Evolutionary conservation across 2,888 invertebrate genomes (phyloP), one percentile per base, ranked within the genome.

Genomic region (Diadromus collaris): DNA sequence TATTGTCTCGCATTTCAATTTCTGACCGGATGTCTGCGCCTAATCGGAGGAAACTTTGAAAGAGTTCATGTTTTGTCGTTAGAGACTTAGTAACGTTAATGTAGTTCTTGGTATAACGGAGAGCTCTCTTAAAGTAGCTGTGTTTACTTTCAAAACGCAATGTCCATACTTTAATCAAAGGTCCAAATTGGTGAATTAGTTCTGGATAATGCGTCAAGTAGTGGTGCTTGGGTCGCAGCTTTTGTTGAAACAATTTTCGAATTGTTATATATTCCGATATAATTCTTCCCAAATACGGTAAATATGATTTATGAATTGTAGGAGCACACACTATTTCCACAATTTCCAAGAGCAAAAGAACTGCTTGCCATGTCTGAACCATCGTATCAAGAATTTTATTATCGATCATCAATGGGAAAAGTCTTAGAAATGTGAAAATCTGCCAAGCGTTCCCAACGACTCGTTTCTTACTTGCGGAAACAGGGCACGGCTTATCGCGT

Each of bases 101-200:
- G 48, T 79, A 84, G 75, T 85, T 85, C 46, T 73, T 77, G 0
- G 32, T 16, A 21, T 46, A 67, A 56, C 74, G 48, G 2, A 78
- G 41, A 32, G 73, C 60, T 73, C 73, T 58, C 76, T 85, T 84
- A 29, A 85, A 82, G 75, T 80, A 84, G 7, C 71, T 44, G 58
- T 85, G 84, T 68, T 85, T 84, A 32, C 82, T 82, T 61, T 84
- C 84, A 67, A 83, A 84, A n/a, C 78, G 46, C n/a, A 82, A 56
- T 6, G 81, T 82, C 79, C 79, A 81, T 3, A 75, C 73, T 73
- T 74, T 78, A 70, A 81, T 81, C 10, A 82, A 21, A 7, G 82
- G 82, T 10, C 81, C 81, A 51, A 79, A 82, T 21, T 73, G 63
- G 9, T 71, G 21, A 38, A 82, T 80, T 16, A 82, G 34, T 60